phyloP scores from a whole-genome alignment of 1,140 invertebrate genomes.

The Drosophila bocqueti region DNA sequence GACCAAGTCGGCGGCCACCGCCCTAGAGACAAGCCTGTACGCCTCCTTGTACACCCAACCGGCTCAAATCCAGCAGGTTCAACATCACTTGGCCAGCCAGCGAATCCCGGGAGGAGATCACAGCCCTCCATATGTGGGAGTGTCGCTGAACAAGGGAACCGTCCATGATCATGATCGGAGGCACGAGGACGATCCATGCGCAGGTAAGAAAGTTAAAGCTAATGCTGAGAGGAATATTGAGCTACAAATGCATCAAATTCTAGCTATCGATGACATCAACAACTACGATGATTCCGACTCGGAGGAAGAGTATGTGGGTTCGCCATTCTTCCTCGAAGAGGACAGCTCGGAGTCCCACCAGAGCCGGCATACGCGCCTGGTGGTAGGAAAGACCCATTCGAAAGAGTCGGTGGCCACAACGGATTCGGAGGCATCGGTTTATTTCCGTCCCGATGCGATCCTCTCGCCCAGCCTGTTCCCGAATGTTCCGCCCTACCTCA shows the following conservation, averaged over 20 bases:
- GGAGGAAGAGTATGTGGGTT: constrained; percentile 76
- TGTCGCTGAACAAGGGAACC: constrained; percentile 64
- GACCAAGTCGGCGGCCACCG: constrained; percentile 76
- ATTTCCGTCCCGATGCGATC: constrained; percentile 84
- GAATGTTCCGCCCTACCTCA: constrained; percentile 95
- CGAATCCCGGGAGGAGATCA: constrained; percentile 55
- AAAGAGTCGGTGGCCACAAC: constrained; percentile 60
- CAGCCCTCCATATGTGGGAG: constrained; percentile 58
- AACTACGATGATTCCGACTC: constrained; percentile 78
- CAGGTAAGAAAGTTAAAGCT: constrained; percentile 34
- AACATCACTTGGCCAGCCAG: constrained; percentile 1
- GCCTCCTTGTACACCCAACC: constrained; percentile 70
- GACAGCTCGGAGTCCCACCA: constrained; percentile 68
- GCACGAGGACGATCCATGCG: constrained; percentile 77
- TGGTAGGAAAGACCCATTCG: constrained; percentile 44
- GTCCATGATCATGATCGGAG: constrained; percentile 36
- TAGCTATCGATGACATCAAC: constrained; percentile 79
- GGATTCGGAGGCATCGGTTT: constrained; percentile 64
- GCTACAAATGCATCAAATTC: too few species aligned
- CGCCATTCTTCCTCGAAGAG: constrained; percentile 71
- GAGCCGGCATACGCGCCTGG: constrained; percentile 69
- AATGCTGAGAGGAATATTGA: not conserved
- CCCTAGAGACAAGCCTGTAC: constrained; percentile 78
- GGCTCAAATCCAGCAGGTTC: constrained; percentile 30
- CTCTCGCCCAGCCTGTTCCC: constrained; percentile 92